Base-by-base conservation (phyloP, 2,113 vertebrate genomes). In the Hydrochoerus hydrochaeris region DNA sequence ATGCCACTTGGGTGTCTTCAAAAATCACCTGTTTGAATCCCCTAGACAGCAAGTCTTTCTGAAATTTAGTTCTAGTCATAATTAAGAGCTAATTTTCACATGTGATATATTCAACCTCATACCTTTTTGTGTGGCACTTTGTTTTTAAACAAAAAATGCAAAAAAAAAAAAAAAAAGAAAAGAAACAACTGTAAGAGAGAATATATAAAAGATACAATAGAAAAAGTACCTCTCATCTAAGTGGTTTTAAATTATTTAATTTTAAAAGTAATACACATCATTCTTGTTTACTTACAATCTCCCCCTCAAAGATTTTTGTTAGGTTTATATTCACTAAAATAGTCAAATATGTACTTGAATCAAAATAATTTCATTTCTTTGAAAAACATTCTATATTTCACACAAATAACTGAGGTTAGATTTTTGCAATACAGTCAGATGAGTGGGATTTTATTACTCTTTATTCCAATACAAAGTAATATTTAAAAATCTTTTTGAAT, bases 161-260 rank as follows among this genome's bases (percentile, higher is more conserved):
- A 94, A 94, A 54, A 26, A 63, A 26, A 58, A 71, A 32, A 92
- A 28, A 85, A 94, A 85, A 28, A 96, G 85, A 86, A 92, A 28
- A 85, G 92, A 85, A 28, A 96, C 82, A 86, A 96, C 13, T 60
- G 52, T 49, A 8, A 19, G 63, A 32, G 16, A 85, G 75, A 91
- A 67, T 49, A 90, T 38, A 88, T 73, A 90, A 83, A 97, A 96
- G 54, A 85, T 7, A 85, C 0, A 67, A 26, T 14, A 80, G 82
- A 81, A 77, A 93, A 90, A 91, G 54, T 35, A 82, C 7, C 73
- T 95, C 35, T 94, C 20, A 69, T 41, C 44, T 46, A 94, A 86
- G 49, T 80, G n/a, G 73, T 62, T 96, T 95, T 94, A 69, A 96
- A 94, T 90, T 35, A 67, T 52, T 94, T 90, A 94, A 62, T 94